Evolutionary conservation across 2,888 invertebrate species (phyloP), one percentile per base, ranked within the genome.

Genomic region (Cecidostiba fungosa): DNA sequence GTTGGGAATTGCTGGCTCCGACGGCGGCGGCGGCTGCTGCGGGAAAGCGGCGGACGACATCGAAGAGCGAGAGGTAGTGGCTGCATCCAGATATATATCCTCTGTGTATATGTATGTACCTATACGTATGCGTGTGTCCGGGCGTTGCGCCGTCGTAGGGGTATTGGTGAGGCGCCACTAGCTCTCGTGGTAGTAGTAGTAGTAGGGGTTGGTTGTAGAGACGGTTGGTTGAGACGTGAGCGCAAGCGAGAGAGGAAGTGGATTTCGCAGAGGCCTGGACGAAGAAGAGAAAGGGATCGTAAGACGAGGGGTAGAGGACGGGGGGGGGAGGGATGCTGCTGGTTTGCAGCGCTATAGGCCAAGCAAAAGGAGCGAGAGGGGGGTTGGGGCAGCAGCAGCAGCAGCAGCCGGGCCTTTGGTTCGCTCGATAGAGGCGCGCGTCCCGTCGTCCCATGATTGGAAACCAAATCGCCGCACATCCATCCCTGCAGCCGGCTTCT

Each of bases 401-500:
- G n/a, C n/a, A n/a, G n/a, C n/a, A n/a, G n/a, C 73, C 77, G 69
- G 84, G 85, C 59, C 85, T 74, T 70, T 83, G 23, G 19, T 14
- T 92, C 93, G 93, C 92, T 93, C 93, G 93, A 93, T 93, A 93
- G 92, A 92, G 92, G 92, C 93, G 93, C 93, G 93, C 92, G 92
- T 92, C 92, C 91, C 92, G 92, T 92, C 92, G 93, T 93, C 92
- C 92, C 93, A 93, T 93, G 93, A 93, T 93, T 93, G 93, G 93
- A 93, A 93, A 93, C 93, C 93, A 93, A 93, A 93, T 93, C 93
- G 93, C 93, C 93, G 93, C 92, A 93, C 93, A 93, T 92, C 92
- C 92, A 92, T 91, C 92, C 92, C 77, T 14, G 32, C 77, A 91
- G 89, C 89, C 87, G 87, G 78, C 62, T 69, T 29, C 77, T 90